Evolutionary conservation across 2,888 invertebrate species (phyloP).

Genomic region (Cryptus viduatorius): DNA sequence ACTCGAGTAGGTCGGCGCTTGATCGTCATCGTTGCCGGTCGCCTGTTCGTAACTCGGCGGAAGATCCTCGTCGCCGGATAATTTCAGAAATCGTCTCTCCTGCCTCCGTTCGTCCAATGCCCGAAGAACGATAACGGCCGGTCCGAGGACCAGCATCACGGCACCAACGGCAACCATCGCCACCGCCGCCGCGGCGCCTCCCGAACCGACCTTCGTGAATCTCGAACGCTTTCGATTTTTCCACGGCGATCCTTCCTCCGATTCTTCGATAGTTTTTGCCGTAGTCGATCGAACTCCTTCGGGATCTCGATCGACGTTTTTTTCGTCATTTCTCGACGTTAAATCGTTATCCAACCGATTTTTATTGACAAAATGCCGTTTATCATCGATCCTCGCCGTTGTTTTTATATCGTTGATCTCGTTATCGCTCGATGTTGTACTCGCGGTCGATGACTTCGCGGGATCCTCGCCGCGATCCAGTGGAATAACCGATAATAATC

Average conservation of each 20-base stretch:
- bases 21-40: slow-evolving; percentile 73
- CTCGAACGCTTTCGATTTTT: slow-evolving; percentile 63
- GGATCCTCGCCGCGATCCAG: neutral
- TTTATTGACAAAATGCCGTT: neutral
- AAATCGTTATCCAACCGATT: neutral
- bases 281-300: neutral
- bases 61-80: slow-evolving; percentile 73
- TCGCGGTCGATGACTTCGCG: too few relatives aligned
- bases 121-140: slow-evolving; percentile 77
- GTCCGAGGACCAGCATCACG: slow-evolving; percentile 78
- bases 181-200: slow-evolving; percentile 77
- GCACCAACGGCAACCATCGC: slow-evolving; percentile 78
- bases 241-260: slow-evolving; percentile 28
- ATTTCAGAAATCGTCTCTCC: slow-evolving; percentile 74
- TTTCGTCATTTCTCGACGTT: neutral
- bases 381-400: neutral
- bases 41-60: slow-evolving; percentile 80
- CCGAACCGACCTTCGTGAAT: slow-evolving; percentile 67
- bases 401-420: neutral
- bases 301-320: neutral
- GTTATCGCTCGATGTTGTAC: neutral
- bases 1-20: slow-evolving; percentile 79
- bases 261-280: slow-evolving; percentile 21
- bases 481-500: slow-evolving; percentile 49
- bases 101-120: slow-evolving; percentile 75